A percentile compares a stretch with the other conserved stretches of the same genome.
Conservation (phyloP, 2,797 vertebrate species). For the Falco rusticolus region DNA sequence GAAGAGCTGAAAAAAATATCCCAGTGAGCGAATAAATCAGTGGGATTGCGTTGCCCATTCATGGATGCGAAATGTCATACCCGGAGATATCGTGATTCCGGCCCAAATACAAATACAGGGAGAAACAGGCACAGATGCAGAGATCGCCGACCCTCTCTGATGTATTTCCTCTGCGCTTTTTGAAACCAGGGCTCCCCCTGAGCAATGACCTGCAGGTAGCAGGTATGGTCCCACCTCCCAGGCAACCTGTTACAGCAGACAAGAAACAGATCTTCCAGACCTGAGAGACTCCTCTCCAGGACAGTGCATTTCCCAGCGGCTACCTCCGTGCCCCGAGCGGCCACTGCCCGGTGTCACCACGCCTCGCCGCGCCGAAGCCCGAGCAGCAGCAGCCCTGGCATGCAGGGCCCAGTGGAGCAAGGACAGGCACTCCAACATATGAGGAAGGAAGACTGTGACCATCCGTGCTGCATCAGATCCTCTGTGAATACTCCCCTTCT, state of each 20-base stretch:
- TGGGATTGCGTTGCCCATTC: not conserved
- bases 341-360: not conserved
- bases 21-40: not conserved
- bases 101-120: not conserved
- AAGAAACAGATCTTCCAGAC: slow-evolving; percentile 7
- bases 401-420: rapidly evolving
- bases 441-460: not conserved
- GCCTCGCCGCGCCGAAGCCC: not conserved
- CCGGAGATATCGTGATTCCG: slow-evolving; percentile 9
- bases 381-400: not conserved
- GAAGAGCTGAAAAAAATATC: not conserved
- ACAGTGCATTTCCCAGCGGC: not conserved
- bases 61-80: not conserved
- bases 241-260: not conserved
- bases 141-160: not conserved
- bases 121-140: not conserved
- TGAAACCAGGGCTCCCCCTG: not conserved
- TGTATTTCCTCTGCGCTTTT: not conserved
- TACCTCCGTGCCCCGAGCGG: not conserved
- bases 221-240: not conserved
- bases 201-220: not conserved
- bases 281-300: not conserved
- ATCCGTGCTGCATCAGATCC: not conserved
- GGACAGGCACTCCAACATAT: not conserved
- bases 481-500: not conserved